These are phyloP conservation scores for Orchesellides sinensis DNA, from an alignment of 2,888 invertebrate species.

Conservation along the genomic window DNA sequence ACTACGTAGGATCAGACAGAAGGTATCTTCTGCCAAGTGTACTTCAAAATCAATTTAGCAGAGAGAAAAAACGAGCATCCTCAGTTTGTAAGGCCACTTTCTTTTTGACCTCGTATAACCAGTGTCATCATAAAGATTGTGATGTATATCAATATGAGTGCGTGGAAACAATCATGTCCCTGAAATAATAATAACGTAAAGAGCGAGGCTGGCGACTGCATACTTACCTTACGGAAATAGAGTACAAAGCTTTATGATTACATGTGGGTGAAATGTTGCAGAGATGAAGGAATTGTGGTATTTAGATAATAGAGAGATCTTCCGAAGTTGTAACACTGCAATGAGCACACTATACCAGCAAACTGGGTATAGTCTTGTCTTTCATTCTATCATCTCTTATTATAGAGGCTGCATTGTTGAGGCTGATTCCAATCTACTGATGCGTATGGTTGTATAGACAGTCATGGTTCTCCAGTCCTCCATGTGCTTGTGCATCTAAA, in stretches of 20 bases:
- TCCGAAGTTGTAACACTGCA: no score
- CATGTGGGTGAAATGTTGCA: constrained; percentile 27
- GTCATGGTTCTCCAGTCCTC: background rate
- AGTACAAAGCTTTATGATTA: constrained; percentile 37
- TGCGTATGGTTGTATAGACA: background rate
- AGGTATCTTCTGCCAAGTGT: no score
- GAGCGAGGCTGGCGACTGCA: constrained; percentile 8
- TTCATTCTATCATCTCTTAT: background rate
- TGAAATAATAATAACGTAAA: constrained; percentile 9
- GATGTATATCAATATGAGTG: constrained; percentile 14
- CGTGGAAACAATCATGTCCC: background rate
- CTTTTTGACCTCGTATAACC: background rate
- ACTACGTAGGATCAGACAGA: background rate
- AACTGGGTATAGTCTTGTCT: constrained; percentile 3
- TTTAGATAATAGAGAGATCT: no score
- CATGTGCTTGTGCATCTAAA: constrained; percentile 4
- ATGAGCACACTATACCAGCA: no score
- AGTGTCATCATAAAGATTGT: constrained; percentile 7
- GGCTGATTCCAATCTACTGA: background rate
- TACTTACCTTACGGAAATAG: constrained; percentile 28
- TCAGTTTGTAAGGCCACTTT: background rate
- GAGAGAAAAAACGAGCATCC: background rate
- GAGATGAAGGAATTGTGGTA: background rate
- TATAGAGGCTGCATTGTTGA: background rate
- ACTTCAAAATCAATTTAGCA: constrained; percentile 33